Percentiles rank a stretch among this genome's conserved stretches.
These are phyloP conservation scores for Limnephilus marmoratus DNA, from an alignment of 2,888 invertebrate species.

Conservation along the genomic window DNA sequence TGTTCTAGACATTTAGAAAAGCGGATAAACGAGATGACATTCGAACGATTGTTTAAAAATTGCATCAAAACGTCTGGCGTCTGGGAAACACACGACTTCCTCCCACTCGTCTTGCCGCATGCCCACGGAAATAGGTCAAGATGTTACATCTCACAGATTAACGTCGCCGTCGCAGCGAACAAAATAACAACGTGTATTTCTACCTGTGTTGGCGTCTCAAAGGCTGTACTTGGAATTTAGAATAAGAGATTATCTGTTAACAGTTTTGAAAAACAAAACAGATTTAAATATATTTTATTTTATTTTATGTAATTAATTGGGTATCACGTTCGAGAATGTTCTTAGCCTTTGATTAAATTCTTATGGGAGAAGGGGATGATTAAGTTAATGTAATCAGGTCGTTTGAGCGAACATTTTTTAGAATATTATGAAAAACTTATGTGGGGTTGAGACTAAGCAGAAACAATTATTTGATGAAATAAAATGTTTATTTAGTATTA, in stretches of 20 bases:
- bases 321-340: no score
- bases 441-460: no score
- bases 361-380: no score
- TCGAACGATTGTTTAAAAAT: slow-evolving; percentile 53
- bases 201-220: background rate
- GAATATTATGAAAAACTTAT: no score
- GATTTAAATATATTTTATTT: background rate
- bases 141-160: slow-evolving; percentile 32
- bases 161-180: background rate
- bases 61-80: slow-evolving; percentile 30
- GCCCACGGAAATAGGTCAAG: slow-evolving; percentile 40
- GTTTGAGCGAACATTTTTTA: no score
- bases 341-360: no score
- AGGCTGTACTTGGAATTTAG: background rate
- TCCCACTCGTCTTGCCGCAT: background rate
- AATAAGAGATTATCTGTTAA: background rate
- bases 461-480: no score
- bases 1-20: slow-evolving; percentile 15
- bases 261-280: background rate
- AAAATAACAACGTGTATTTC: slow-evolving; percentile 17
- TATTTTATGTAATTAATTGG: no score
- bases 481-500: no score
- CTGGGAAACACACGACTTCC: background rate
- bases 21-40: slow-evolving; percentile 35
- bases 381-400: no score